Evolutionary conservation across 2,888 invertebrate genomes (phyloP).

Genomic region (Luperina nickerlii): DNA sequence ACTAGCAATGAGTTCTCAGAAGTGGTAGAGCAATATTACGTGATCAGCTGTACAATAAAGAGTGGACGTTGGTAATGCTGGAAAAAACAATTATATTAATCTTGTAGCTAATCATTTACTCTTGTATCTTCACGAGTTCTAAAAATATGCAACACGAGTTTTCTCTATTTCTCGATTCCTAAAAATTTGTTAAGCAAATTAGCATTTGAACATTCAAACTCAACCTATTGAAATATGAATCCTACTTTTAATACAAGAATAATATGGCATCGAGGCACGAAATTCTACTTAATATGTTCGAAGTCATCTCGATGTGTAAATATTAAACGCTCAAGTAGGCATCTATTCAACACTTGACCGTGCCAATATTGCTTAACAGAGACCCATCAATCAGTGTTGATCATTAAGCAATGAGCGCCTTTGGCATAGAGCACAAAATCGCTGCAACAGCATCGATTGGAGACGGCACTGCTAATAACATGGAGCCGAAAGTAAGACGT

Average conservation of each 20-base stretch:
- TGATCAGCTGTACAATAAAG: background rate
- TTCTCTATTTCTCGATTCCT: background rate
- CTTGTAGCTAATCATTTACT: background rate
- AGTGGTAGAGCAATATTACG: too few relatives aligned
- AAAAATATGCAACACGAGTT: background rate
- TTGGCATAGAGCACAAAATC: background rate
- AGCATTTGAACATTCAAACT: background rate
- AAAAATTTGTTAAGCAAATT: background rate
- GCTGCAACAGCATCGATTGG: too few relatives aligned
- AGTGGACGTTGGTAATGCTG: background rate
- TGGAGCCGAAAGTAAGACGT: too few relatives aligned
- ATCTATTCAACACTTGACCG: constrained; percentile 19
- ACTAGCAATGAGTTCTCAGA: too few relatives aligned
- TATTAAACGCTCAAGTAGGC: background rate
- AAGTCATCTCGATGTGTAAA: constrained; percentile 28
- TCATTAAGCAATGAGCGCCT: constrained; percentile 23
- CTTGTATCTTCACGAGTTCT: background rate
- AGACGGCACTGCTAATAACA: background rate
- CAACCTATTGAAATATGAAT: background rate
- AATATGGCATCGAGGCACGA: background rate
- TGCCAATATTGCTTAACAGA: constrained; percentile 28
- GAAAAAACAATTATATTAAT: background rate
- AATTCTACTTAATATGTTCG: background rate
- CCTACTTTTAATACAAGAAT: background rate
- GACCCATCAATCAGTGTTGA: constrained; percentile 22